Conservation (phyloP, 64 coral and sea anemone genomes). For the Stichodactyla mertensii region DNA sequence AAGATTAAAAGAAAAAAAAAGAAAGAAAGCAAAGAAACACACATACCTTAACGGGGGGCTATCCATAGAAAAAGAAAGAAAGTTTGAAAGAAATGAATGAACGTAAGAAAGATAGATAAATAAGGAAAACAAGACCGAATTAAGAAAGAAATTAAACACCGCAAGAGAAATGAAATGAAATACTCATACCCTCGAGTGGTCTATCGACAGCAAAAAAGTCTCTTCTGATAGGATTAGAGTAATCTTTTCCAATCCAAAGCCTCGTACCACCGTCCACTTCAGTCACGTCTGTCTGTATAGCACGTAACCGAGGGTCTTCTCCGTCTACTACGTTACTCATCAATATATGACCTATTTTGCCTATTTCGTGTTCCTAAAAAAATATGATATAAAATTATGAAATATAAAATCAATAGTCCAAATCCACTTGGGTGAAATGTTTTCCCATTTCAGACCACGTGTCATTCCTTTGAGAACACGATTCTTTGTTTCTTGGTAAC, state of each 20-base stretch:
- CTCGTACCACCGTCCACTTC: slow-evolving; percentile 44
- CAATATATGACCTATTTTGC: neutral
- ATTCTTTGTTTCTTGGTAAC: no score
- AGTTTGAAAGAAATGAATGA: neutral
- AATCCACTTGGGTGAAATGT: no score
- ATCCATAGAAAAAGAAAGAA: neutral
- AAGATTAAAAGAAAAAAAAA: neutral
- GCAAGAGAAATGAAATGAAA: neutral
- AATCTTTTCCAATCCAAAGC: slow-evolving; percentile 92
- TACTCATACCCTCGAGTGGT: slow-evolving; percentile 68
- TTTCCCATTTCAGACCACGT: no score
- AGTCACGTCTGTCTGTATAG: neutral
- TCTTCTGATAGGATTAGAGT: slow-evolving; percentile 84
- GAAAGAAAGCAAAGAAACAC: neutral
- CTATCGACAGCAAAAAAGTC: slow-evolving; percentile 80
- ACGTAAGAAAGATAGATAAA: neutral
- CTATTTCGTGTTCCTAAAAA: slow-evolving; percentile 21
- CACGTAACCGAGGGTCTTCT: neutral
- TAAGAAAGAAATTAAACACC: neutral
- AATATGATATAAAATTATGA: neutral
- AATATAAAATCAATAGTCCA: no score
- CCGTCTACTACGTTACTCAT: slow-evolving; percentile 9
- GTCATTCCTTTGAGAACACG: no score
- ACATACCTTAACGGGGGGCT: neutral
- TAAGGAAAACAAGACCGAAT: neutral